Evolutionary conservation across 2,113 vertebrate species (phyloP).

Genomic region (Elephas maximus): DNA sequence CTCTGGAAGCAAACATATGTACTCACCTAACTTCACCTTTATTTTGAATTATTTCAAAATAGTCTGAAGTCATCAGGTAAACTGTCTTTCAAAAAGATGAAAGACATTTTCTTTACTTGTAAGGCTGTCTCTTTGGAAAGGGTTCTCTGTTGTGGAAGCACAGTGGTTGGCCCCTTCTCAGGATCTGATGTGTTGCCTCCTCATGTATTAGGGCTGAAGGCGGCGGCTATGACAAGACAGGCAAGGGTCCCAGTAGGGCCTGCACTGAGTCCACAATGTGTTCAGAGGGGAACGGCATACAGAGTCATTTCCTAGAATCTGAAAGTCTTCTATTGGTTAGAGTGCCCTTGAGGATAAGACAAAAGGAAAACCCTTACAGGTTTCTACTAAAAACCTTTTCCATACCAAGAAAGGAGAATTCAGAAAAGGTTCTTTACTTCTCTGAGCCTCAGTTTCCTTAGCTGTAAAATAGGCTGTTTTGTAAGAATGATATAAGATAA

Average conservation of each 20-base stretch:
- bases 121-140: conserved; percentile 21
- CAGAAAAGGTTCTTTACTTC: neutral
- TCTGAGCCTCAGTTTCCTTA: conserved; percentile 12
- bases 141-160: neutral
- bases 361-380: neutral
- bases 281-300: neutral
- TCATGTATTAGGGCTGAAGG: neutral
- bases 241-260: too few relatives aligned
- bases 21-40: conserved; percentile 1
- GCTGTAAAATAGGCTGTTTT: neutral
- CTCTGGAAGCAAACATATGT: conserved; percentile 8
- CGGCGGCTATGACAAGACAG: neutral
- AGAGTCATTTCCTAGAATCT: neutral
- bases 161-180: neutral
- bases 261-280: neutral
- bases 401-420: neutral
- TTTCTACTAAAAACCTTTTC: neutral
- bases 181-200: neutral
- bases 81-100: conserved; percentile 53
- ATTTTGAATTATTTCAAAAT: conserved; percentile 66
- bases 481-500: neutral
- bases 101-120: neutral
- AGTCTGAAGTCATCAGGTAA: conserved; percentile 43
- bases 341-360: neutral
- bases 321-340: neutral